phyloP scores from a whole-genome alignment of 2,797 vertebrate genomes.

The Setipinna tenuifilis region DNA sequence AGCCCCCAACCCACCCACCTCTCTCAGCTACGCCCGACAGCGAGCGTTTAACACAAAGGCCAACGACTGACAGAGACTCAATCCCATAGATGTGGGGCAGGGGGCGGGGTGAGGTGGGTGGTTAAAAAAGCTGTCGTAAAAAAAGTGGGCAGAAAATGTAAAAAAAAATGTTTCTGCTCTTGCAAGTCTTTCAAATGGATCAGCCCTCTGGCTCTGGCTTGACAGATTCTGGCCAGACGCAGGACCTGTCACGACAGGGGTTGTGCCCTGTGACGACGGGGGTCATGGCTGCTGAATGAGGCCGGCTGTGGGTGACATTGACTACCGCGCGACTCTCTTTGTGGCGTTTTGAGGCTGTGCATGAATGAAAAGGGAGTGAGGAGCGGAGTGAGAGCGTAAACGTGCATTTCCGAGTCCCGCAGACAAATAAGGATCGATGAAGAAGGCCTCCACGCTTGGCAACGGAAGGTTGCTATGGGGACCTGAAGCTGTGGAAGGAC shows the following conservation, averaged over 20 bases:
- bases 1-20: background rate
- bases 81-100: background rate
- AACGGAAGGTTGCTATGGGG: slow-evolving; percentile 54
- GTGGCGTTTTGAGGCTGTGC: background rate
- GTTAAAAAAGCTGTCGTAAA: background rate
- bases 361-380: background rate
- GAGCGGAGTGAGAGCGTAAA: background rate
- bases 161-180: background rate
- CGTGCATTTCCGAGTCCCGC: background rate
- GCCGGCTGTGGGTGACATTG: background rate
- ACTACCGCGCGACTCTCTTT: background rate
- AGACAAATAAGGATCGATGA: background rate
- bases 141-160: background rate
- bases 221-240: too few species aligned
- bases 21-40: background rate
- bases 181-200: background rate
- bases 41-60: background rate
- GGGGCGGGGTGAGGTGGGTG: too few species aligned
- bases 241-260: too few species aligned
- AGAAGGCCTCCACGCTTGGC: slow-evolving; percentile 23
- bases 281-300: background rate
- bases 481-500: slow-evolving; percentile 13
- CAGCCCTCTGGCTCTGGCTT: background rate
- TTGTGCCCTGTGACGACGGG: background rate
- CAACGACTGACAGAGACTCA: background rate